Conservation (phyloP, 1,140 invertebrate genomes). For the Orius laevigatus region DNA sequence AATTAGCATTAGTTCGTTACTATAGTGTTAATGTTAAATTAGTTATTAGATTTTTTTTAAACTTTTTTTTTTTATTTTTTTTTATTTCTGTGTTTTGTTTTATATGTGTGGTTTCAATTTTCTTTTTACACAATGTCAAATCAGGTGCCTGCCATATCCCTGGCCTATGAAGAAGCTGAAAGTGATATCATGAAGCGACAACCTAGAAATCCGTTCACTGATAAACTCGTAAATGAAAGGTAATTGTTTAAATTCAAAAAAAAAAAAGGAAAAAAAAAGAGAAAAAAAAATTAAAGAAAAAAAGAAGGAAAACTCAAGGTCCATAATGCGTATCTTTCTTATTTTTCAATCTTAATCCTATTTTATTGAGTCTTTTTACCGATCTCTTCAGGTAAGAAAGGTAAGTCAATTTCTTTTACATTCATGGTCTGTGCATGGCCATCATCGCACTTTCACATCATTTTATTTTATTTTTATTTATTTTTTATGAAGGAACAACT, state of each 20-base stretch:
- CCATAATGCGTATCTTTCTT: slow-evolving; percentile 12
- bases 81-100: slow-evolving; percentile 14
- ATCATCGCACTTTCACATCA: too few species aligned
- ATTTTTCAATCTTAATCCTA: slow-evolving; percentile 3
- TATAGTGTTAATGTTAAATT: slow-evolving; percentile 15
- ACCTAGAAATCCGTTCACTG: slow-evolving; percentile 83
- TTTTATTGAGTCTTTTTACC: background rate
- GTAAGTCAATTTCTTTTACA: too few species aligned
- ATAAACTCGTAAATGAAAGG: slow-evolving; percentile 99
- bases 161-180: slow-evolving; percentile 96
- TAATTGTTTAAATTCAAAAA: slow-evolving; percentile 31
- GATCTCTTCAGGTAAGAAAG: too few species aligned
- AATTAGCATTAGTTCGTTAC: slow-evolving; percentile 12
- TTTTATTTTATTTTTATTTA: too few species aligned
- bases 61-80: slow-evolving; percentile 17
- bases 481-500: too few species aligned
- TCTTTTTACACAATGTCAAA: slow-evolving; percentile 22
- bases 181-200: slow-evolving; percentile 98
- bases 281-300: background rate
- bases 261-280: too few species aligned
- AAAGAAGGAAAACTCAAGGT: slow-evolving; percentile 6
- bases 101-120: slow-evolving; percentile 20
- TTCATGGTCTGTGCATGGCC: too few species aligned
- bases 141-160: slow-evolving; percentile 92
- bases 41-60: slow-evolving; percentile 15